A percentile compares a stretch with the other conserved stretches of the same genome.
Conservation (phyloP, 2,797 vertebrate species). For the Balearica regulorum region DNA sequence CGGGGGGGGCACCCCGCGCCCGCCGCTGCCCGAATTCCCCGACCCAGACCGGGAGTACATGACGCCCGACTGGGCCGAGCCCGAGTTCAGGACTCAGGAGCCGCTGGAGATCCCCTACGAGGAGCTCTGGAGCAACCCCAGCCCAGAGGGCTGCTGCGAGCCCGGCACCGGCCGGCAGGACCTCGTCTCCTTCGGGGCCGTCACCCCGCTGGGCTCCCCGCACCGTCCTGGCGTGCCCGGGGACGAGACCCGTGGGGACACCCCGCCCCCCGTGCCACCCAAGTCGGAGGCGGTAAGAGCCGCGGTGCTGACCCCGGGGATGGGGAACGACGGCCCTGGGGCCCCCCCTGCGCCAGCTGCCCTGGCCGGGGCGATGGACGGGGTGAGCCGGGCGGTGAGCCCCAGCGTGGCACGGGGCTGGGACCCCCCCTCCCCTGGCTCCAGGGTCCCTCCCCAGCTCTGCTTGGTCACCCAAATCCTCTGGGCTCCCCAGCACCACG, state of each 20-base stretch:
- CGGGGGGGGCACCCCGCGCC: background rate
- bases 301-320: accelerated
- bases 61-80: slow-evolving; percentile 89
- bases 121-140: slow-evolving; percentile 92
- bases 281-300: slow-evolving; percentile 97
- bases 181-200: slow-evolving; percentile 81
- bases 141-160: slow-evolving; percentile 60
- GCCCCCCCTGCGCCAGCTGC: too few relatives aligned
- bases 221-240: slow-evolving; percentile 61
- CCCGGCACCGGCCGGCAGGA: slow-evolving; percentile 74
- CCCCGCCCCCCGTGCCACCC: slow-evolving; percentile 90
- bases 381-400: background rate
- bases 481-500: background rate
- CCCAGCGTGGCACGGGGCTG: background rate
- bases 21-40: slow-evolving; percentile 66
- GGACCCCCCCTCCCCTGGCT: background rate
- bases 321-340: accelerated
- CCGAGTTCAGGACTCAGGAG: slow-evolving; percentile 79
- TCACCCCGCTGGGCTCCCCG: slow-evolving; percentile 70
- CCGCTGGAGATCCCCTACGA: slow-evolving; percentile 90
- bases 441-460: too few relatives aligned
- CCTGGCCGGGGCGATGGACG: background rate
- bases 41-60: slow-evolving; percentile 87
- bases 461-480: background rate
- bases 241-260: slow-evolving; percentile 72